These are phyloP conservation scores for Philhelius pedissequus DNA, from an alignment of 2,888 invertebrate species.

Conservation along the genomic window DNA sequence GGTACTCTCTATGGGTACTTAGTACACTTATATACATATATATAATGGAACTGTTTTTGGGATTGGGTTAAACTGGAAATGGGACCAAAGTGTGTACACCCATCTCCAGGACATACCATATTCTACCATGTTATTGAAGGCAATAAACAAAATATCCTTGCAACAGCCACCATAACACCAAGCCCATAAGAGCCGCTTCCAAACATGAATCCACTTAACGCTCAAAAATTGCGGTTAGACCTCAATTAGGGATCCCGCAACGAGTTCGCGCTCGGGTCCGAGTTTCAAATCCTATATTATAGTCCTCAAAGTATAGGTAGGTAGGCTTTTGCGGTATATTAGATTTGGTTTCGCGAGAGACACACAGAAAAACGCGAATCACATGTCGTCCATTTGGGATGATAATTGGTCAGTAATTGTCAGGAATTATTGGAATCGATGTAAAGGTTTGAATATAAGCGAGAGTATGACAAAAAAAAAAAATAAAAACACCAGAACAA, in stretches of 20 bases:
- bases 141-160: constrained; percentile 67
- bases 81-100: neutral
- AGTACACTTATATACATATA: neutral
- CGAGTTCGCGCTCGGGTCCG: neutral
- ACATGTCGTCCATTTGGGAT: constrained; percentile 48
- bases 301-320: constrained; percentile 20
- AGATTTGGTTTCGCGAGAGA: constrained; percentile 23
- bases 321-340: constrained; percentile 7
- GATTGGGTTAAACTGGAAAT: neutral
- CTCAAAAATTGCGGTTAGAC: constrained; percentile 68
- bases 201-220: constrained; percentile 67
- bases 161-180: constrained; percentile 2
- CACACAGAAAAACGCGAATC: neutral
- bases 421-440: constrained; percentile 67
- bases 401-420: constrained; percentile 68
- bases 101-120: constrained; percentile 14
- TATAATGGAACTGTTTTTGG: constrained; percentile 16
- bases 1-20: constrained; percentile 30
- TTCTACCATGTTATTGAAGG: constrained; percentile 32
- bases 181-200: constrained; percentile 10
- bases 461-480: neutral
- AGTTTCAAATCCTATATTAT: neutral
- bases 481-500: neutral
- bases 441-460: constrained; percentile 26
- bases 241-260: constrained; percentile 62